These are phyloP conservation scores for Xylocopa sonorina DNA, from an alignment of 1,140 invertebrate species.

Conservation along the genomic window DNA sequence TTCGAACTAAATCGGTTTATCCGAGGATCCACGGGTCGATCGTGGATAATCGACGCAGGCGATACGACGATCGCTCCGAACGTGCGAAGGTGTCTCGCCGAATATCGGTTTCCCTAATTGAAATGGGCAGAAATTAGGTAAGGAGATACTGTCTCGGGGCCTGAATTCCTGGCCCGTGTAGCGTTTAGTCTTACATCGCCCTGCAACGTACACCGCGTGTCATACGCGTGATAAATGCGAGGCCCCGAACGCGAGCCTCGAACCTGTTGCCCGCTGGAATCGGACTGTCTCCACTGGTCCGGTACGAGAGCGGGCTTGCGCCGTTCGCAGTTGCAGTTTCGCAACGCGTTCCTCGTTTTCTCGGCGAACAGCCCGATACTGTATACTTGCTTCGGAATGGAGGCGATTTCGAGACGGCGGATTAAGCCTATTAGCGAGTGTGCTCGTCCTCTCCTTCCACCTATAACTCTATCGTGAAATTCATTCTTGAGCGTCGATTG, in stretches of 20 bases:
- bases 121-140: slow-evolving; percentile 20
- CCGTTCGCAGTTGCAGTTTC: too few species aligned
- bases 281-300: slow-evolving; percentile 14
- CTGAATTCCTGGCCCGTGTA: slow-evolving; percentile 25
- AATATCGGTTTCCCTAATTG: slow-evolving; percentile 32
- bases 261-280: slow-evolving; percentile 1
- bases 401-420: background rate
- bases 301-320: background rate
- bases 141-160: background rate
- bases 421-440: background rate
- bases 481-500: too few species aligned
- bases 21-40: background rate
- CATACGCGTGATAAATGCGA: slow-evolving; percentile 54
- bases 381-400: slow-evolving; percentile 4
- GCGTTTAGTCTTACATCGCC: slow-evolving; percentile 27
- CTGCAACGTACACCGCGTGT: slow-evolving; percentile 15
- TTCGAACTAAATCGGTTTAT: background rate
- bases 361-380: background rate
- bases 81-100: background rate
- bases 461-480: too few species aligned
- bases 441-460: too few species aligned
- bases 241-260: slow-evolving; percentile 2
- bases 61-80: background rate
- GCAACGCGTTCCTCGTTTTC: slow-evolving; percentile 21
- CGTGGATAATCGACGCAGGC: background rate